A percentile compares a stretch with the other conserved stretches of the same genome.
Conservation (phyloP, 2,113 vertebrate species). For the Puffinus mauretanicus region DNA sequence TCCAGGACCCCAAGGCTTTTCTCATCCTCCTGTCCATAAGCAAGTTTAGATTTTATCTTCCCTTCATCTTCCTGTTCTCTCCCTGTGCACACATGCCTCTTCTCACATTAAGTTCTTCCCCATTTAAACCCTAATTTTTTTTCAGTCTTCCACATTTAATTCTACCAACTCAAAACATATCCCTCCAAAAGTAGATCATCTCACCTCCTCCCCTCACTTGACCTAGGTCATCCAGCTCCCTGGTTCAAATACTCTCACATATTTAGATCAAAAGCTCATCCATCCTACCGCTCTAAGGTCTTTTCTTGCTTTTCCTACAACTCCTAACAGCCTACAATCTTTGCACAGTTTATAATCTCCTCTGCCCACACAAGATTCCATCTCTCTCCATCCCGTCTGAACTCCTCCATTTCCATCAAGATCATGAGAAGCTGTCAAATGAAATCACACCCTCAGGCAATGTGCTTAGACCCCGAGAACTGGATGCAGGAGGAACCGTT, state of each 20-base stretch:
- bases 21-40: not conserved
- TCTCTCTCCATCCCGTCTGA: not conserved
- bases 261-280: not conserved
- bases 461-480: not conserved
- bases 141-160: not conserved
- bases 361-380: not conserved
- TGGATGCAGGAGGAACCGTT: not conserved
- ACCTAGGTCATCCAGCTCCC: not conserved
- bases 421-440: not conserved
- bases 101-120: not conserved
- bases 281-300: not conserved
- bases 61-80: not conserved
- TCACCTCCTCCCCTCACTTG: not conserved
- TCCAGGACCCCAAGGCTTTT: not conserved
- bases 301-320: not conserved
- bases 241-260: not conserved
- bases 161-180: not conserved
- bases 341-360: not conserved
- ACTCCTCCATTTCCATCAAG: not conserved
- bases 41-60: not conserved
- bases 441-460: not conserved
- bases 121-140: fast-evolving
- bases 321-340: not conserved
- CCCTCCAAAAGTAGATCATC: not conserved
- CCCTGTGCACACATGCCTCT: not conserved